Evolutionary conservation across 1,140 invertebrate genomes (phyloP).

Genomic region (Dendroctonus valens): DNA sequence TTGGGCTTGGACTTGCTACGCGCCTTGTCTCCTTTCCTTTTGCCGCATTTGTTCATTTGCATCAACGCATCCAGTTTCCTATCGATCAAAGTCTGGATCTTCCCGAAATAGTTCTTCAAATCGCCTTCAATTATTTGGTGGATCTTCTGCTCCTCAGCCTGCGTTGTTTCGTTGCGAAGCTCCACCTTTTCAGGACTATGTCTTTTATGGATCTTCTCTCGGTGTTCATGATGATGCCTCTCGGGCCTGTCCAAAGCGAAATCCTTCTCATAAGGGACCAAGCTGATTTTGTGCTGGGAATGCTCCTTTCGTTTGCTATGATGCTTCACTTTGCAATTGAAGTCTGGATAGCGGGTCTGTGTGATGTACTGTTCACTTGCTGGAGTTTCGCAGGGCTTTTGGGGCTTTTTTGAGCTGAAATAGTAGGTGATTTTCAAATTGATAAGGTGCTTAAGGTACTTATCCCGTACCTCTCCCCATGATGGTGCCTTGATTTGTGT

Average conservation of each 20-base stretch:
- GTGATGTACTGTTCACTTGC: too few relatives aligned
- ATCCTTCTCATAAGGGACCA: neutral
- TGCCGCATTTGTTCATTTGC: constrained; percentile 6
- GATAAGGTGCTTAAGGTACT: neutral
- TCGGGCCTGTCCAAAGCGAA: too few relatives aligned
- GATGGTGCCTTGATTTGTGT: neutral
- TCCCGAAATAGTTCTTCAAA: constrained; percentile 30
- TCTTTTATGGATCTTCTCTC: neutral
- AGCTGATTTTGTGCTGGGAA: neutral
- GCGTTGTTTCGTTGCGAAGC: neutral
- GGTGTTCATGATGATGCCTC: too few relatives aligned
- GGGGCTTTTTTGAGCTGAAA: neutral
- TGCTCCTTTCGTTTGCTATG: neutral
- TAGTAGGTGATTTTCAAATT: neutral
- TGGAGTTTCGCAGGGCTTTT: too few relatives aligned
- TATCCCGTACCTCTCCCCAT: too few relatives aligned
- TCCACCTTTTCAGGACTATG: neutral
- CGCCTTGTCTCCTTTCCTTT: neutral
- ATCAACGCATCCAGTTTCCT: constrained; percentile 28
- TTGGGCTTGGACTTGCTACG: neutral
- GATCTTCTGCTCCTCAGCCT: constrained; percentile 18
- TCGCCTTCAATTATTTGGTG: constrained; percentile 31
- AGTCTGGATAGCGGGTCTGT: neutral
- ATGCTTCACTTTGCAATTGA: neutral
- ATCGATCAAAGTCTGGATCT: constrained; percentile 33